Percentiles rank a stretch among this genome's conserved stretches.
These are phyloP conservation scores for Drosophila pseudoobscura DNA, from an alignment of 1,140 invertebrate genomes.

Conservation along the genomic window DNA sequence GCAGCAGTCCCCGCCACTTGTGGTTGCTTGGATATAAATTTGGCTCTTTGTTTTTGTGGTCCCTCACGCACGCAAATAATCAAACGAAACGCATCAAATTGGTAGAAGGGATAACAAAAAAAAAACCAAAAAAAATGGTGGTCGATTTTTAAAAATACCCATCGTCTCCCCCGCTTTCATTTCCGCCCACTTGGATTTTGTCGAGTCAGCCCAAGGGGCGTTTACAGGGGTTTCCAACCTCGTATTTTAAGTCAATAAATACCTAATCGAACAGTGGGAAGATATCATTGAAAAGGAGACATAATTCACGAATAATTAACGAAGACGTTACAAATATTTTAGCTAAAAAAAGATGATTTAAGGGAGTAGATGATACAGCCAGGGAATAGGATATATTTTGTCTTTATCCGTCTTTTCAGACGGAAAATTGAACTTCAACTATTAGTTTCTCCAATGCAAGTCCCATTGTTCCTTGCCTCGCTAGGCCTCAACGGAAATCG, in stretches of 20 bases:
- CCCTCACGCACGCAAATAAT: constrained; percentile 74
- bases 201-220: constrained; percentile 47
- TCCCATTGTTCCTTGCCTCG: constrained; percentile 20
- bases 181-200: constrained; percentile 52
- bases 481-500: constrained; percentile 25
- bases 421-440: too few species aligned
- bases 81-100: constrained; percentile 79
- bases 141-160: constrained; percentile 68
- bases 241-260: constrained; percentile 50
- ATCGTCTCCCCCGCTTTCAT: constrained; percentile 11
- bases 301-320: not conserved
- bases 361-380: too few species aligned
- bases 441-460: not conserved
- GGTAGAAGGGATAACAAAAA: constrained; percentile 71
- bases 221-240: constrained; percentile 48
- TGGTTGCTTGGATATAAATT: constrained; percentile 65
- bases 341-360: not conserved
- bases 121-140: constrained; percentile 58
- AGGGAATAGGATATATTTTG: too few species aligned
- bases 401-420: too few species aligned
- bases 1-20: constrained; percentile 57
- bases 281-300: not conserved
- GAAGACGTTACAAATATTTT: not conserved
- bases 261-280: constrained; percentile 57
- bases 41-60: constrained; percentile 41